Conservation (phyloP, 1,140 invertebrate genomes). For the Anadara kagoshimensis region DNA sequence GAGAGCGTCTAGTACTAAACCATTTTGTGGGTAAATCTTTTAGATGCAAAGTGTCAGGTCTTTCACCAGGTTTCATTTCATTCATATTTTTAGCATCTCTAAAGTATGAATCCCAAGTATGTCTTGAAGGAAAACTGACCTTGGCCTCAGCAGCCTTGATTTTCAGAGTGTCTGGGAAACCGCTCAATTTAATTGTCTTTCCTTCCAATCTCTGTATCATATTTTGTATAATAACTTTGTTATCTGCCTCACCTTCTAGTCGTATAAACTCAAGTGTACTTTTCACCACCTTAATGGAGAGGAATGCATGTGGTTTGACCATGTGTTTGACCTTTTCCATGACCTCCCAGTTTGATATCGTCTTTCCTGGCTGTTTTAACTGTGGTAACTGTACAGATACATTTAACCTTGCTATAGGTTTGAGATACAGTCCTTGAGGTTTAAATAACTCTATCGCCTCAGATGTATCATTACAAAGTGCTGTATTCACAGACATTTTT, state of each 20-base stretch:
- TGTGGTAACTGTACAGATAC: slow-evolving; percentile 91
- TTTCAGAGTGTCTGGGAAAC: slow-evolving; percentile 87
- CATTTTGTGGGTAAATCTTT: slow-evolving; percentile 76
- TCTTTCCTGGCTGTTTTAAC: slow-evolving; percentile 85
- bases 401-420: slow-evolving; percentile 90
- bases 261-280: slow-evolving; percentile 92
- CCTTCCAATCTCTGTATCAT: slow-evolving; percentile 86
- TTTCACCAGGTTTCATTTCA: slow-evolving; percentile 95
- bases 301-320: slow-evolving; percentile 89
- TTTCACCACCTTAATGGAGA: slow-evolving; percentile 89
- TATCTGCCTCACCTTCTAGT: slow-evolving; percentile 93
- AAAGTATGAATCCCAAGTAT: slow-evolving; percentile 97
- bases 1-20: slow-evolving; percentile 69
- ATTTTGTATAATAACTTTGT: slow-evolving; percentile 77
- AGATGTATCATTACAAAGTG: slow-evolving; percentile 84
- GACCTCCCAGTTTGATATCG: slow-evolving; percentile 94
- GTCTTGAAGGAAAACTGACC: slow-evolving; percentile 87
- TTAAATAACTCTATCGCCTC: slow-evolving; percentile 88
- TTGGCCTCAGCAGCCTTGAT: slow-evolving; percentile 89
- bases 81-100: slow-evolving; percentile 96
- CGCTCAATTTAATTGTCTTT: slow-evolving; percentile 84
- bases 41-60: slow-evolving; percentile 95
- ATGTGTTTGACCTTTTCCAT: slow-evolving; percentile 93
- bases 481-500: slow-evolving; percentile 51
- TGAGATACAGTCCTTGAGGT: slow-evolving; percentile 89